Percentiles rank a stretch among this genome's conserved stretches.
Evolutionary conservation across 2,888 invertebrate species (phyloP).

Genomic region (Hemithea aestivaria): DNA sequence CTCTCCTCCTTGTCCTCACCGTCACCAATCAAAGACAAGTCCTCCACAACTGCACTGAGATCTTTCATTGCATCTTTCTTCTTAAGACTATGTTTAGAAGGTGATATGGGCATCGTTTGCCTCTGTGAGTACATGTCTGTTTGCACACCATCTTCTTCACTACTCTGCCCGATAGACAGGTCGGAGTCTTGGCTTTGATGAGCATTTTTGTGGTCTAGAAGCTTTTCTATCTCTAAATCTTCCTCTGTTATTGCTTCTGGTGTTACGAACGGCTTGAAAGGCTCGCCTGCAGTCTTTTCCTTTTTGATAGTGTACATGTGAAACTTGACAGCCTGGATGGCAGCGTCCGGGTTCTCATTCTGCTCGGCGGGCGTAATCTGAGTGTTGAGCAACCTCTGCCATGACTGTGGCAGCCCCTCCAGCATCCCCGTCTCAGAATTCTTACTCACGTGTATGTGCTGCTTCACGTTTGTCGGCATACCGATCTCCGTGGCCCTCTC

Average conservation of each 20-base stretch:
- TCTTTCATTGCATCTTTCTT: conserved; percentile 63
- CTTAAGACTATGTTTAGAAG: conserved; percentile 61
- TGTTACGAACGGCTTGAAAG: conserved; percentile 90
- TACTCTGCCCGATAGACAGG: conserved; percentile 72
- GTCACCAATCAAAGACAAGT: conserved; percentile 63
- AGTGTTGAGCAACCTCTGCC: conserved; percentile 88
- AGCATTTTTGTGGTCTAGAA: conserved; percentile 85
- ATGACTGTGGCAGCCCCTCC: conserved; percentile 91
- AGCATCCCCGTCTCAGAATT: conserved; percentile 90
- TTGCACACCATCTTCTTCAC: conserved; percentile 72
- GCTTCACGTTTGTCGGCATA: conserved; percentile 90
- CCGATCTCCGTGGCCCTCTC: conserved; percentile 85
- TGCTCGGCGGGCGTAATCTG: conserved; percentile 93
- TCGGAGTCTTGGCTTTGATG: conserved; percentile 83
- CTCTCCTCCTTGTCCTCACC: conserved; percentile 75
- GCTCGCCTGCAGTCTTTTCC: conserved; percentile 84
- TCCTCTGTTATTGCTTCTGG: conserved; percentile 89
- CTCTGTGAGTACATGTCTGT: conserved; percentile 58
- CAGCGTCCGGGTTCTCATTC: conserved; percentile 93
- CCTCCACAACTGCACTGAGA: conserved; percentile 59
- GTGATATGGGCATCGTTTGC: conserved; percentile 78
- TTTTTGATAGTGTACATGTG: conserved; percentile 93
- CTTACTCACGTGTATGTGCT: conserved; percentile 92
- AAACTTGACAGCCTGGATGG: conserved; percentile 93
- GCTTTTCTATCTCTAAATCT: conserved; percentile 88